Percentiles rank a stretch among this genome's conserved stretches.
Evolutionary conservation across 2,113 vertebrate species (phyloP).

Genomic region (Sinocyclocheilus grahami): DNA sequence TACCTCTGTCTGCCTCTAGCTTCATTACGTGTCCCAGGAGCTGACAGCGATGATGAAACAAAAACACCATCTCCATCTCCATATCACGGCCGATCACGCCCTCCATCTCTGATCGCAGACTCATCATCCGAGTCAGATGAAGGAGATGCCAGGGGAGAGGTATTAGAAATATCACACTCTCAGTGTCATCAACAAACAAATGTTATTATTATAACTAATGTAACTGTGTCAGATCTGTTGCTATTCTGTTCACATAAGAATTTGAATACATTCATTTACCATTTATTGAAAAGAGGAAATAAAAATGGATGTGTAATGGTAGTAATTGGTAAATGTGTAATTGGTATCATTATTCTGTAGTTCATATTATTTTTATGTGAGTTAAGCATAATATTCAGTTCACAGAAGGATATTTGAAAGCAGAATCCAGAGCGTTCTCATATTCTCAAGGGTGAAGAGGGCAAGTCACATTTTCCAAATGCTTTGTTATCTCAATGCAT

Average conservation of each 20-base stretch:
- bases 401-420: neutral
- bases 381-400: neutral
- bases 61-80: constrained; percentile 92
- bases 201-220: neutral
- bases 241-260: neutral
- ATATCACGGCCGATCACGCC: constrained; percentile 89
- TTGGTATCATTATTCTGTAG: neutral
- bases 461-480: neutral
- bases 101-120: constrained; percentile 88
- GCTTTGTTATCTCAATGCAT: neutral
- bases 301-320: neutral
- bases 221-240: neutral
- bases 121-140: constrained; percentile 98
- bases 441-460: neutral
- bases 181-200: neutral
- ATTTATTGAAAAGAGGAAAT: neutral
- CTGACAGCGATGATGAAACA: constrained; percentile 93
- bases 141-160: constrained; percentile 93
- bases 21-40: constrained; percentile 88
- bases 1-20: constrained; percentile 68
- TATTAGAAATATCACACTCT: constrained; percentile 55
- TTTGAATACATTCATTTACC: neutral
- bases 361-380: neutral
- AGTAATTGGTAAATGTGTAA: too few relatives aligned
- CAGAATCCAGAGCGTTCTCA: neutral